Evolutionary conservation across 2,888 invertebrate species (phyloP).

Genomic region (Cyclophora punctaria): DNA sequence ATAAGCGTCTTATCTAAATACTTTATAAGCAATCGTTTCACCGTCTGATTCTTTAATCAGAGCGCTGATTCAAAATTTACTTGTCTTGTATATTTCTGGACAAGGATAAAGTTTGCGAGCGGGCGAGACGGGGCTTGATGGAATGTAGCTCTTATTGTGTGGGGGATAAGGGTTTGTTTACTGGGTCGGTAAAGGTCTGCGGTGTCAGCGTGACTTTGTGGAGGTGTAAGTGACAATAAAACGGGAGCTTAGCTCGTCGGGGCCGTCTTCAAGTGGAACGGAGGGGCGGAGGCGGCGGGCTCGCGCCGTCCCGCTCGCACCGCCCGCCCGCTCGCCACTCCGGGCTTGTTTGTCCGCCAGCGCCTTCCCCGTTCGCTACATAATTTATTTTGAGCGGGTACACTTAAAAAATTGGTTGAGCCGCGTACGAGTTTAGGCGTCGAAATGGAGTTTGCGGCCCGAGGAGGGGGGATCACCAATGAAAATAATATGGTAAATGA

Average conservation of each 20-base stretch:
- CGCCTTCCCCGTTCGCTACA: slow-evolving; percentile 60
- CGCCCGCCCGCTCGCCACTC: slow-evolving; percentile 26
- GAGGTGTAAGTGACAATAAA: slow-evolving; percentile 74
- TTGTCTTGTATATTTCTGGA: slow-evolving; percentile 42
- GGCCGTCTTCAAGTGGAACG: slow-evolving; percentile 70
- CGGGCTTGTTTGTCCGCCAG: slow-evolving; percentile 60
- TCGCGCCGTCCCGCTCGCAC: slow-evolving; percentile 44
- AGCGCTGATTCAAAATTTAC: slow-evolving; percentile 60
- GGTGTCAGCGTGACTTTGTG: slow-evolving; percentile 53
- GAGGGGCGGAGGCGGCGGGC: slow-evolving; percentile 35
- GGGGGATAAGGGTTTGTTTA: slow-evolving; percentile 15
- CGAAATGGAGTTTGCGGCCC: slow-evolving; percentile 59
- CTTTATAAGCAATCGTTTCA: slow-evolving; percentile 64
- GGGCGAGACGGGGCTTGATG: not conserved
- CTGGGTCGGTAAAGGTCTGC: slow-evolving; percentile 21
- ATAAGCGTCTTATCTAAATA: slow-evolving; percentile 58
- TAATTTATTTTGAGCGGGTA: slow-evolving; percentile 71
- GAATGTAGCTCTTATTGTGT: slow-evolving; percentile 28
- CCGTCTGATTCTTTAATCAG: slow-evolving; percentile 63
- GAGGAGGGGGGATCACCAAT: slow-evolving; percentile 39
- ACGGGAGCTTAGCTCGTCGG: slow-evolving; percentile 67
- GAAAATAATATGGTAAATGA: slow-evolving; percentile 71
- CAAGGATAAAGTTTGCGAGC: slow-evolving; percentile 15
- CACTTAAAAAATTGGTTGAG: slow-evolving; percentile 70
- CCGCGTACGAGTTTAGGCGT: slow-evolving; percentile 55